Evolutionary conservation across 2,113 vertebrate genomes (phyloP).

Genomic region (Phalacrocorax pelagicus): DNA sequence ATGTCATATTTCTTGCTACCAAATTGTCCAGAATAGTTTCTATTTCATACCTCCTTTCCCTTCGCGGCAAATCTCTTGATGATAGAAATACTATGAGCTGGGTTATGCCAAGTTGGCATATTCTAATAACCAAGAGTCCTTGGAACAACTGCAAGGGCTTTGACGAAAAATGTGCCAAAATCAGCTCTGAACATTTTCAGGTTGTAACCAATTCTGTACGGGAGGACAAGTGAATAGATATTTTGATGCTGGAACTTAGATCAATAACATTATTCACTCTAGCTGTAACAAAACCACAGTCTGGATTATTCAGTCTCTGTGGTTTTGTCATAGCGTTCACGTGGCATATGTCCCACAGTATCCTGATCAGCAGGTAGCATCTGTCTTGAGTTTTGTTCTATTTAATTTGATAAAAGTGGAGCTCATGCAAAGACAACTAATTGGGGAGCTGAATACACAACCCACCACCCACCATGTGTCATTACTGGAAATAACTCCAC

Average conservation of each 20-base stretch:
- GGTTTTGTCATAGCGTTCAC: background rate
- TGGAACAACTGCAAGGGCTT: slow-evolving; percentile 23
- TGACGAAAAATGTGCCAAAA: background rate
- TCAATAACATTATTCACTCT: background rate
- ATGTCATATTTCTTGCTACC: background rate
- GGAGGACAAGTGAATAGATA: background rate
- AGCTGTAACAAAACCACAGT: background rate
- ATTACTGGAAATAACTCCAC: slow-evolving; percentile 43
- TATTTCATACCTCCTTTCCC: background rate
- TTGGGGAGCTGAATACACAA: slow-evolving; percentile 21
- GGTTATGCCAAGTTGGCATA: background rate
- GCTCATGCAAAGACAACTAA: slow-evolving; percentile 33
- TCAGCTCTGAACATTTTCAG: background rate
- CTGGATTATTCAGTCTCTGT: background rate
- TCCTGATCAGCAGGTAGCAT: slow-evolving; percentile 33
- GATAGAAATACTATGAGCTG: slow-evolving; percentile 5
- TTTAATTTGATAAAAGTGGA: slow-evolving; percentile 34
- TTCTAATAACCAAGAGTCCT: slow-evolving; percentile 1
- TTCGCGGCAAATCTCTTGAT: background rate
- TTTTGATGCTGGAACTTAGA: background rate
- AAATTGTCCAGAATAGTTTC: background rate
- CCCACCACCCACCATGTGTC: slow-evolving; percentile 31
- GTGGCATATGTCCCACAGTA: background rate
- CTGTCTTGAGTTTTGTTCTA: slow-evolving; percentile 38
- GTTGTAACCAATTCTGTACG: background rate